Base-by-base conservation (phyloP, 2,113 vertebrate genomes). In the Ammodytes dubius region DNA sequence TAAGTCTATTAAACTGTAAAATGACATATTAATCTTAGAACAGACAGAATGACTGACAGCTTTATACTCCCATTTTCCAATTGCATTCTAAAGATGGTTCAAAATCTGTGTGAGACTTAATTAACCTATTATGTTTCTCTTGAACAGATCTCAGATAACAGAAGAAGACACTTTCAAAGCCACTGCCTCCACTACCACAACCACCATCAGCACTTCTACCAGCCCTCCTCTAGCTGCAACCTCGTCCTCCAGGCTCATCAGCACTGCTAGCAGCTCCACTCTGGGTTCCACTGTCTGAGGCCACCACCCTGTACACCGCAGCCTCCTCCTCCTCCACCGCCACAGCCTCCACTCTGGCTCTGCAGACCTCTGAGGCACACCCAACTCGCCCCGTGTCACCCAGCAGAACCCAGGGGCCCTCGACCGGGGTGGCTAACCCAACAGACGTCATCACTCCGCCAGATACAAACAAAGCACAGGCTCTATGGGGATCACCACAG, bases 381-480 rank as follows among this genome's bases (percentile, higher is more conserved):
- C 63, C 82, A 1, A 57, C 89, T 54, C 80, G n/a, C 19, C 13
- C 1, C 0, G 12, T 3, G 13, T 12, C 77, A 2, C 67, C 90
- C 6, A 74, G 74, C 45, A 75, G 73, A 45, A 84, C 85, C 5
- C 85, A 72, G 71, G 75, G 82, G 11, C 81, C 91, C 37, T 74
- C 81, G 0, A 83, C 86, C 1, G n/a, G 47, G 12, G 37, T 2
- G 12, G 70, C 37, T 6, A 9, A 19, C 40, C 81, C 91, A 10
- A 89, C 92, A 5, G 52, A 85, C 1, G 7, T 63, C 45, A 81
- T 89, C 82, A 90, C 89, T n/a, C 17, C 40, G 77, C 49, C 87
- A 61, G 79, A 69, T 63, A 6, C 90, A 93, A 64, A 91, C 91
- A 2, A 2, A 94, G 87, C 82, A 83, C 91, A 0, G 73, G 71